These are phyloP conservation scores for Neelides sp. DNA, from an alignment of 1,140 invertebrate species.

Conservation along the genomic window DNA sequence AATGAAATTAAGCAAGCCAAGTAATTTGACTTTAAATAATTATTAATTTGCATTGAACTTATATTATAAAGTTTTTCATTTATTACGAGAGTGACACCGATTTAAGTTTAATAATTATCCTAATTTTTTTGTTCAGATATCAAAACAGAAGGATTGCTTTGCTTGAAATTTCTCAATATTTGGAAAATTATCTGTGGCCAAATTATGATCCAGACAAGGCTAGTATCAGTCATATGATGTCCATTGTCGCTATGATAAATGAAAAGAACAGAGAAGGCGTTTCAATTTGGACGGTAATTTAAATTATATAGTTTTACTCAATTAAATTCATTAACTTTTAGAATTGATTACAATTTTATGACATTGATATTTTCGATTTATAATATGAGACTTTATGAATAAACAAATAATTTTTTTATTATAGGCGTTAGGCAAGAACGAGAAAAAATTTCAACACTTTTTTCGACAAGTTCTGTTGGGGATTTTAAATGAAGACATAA, in stretches of 20 bases:
- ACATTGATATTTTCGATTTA: not conserved
- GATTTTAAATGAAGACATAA: constrained; percentile 45
- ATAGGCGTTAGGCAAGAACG: constrained; percentile 63
- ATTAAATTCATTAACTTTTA: not conserved
- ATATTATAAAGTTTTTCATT: constrained; percentile 1
- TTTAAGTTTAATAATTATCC: constrained; percentile 1
- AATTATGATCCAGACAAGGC: constrained; percentile 59
- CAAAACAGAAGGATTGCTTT: constrained; percentile 80
- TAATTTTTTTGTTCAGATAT: constrained; percentile 45
- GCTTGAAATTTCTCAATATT: constrained; percentile 91
- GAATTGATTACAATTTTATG: not conserved
- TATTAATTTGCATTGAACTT: constrained; percentile 1
- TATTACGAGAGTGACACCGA: constrained; percentile 10
- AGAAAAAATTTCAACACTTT: constrained; percentile 71
- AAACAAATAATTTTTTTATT: constrained; percentile 25
- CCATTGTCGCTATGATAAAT: constrained; percentile 93
- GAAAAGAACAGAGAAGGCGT: constrained; percentile 96
- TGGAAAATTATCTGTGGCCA: constrained; percentile 97
- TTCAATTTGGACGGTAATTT: constrained; percentile 75
- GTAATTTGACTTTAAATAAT: constrained; percentile 30
- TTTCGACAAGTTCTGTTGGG: constrained; percentile 70
- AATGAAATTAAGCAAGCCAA: constrained; percentile 36
- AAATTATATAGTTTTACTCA: constrained; percentile 2
- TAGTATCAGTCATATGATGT: constrained; percentile 73
- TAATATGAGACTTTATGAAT: too few relatives aligned